Evolutionary conservation across 2,797 vertebrate genomes (phyloP), one percentile per base, ranked within the genome.

Genomic region (Odontamblyopus rebecca): DNA sequence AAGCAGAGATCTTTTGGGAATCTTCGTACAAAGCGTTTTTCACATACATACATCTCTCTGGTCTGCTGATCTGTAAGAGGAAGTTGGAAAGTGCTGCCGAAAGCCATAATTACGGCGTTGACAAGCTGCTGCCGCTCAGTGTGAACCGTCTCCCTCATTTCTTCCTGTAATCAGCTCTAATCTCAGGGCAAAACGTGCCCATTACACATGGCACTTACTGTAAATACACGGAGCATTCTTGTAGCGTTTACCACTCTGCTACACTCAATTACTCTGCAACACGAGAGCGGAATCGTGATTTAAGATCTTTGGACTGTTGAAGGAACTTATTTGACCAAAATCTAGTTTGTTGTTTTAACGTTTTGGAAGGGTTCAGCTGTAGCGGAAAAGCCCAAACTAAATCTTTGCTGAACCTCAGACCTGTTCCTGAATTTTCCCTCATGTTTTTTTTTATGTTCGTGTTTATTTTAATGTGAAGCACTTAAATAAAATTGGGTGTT

Each of bases 141-240:
- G 73, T 73, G 72, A 83, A 82, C 76, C 7, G 27, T 69, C 71
- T 5, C 7, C 7, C 77, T 79, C 67, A 73, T 66, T 51, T 71
- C 69, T 78, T 50, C 89, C 84, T 88, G 84, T 90, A 90, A 89
- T 91, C 81, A 88, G 41, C 51, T 67, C 50, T 79, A 79, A 83
- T 82, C 68, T 73, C 51, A 56, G 57, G 15, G 62, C 50, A 61
- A 72, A 70, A 60, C 63, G 71, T 61, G 48, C 76, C 70, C 74
- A 81, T 90, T 86, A 88, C 77, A 77, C 74, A 82, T 83, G 83
- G 72, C 73, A 72, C 82, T 78, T 70, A 48, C 44, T 41, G 63
- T 75, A 84, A 81, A 89, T 85, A 80, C 81, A 82, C 67, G 78
- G 79, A 67, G 35, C 73, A 30, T 71, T 76, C 69, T 70, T 35